Evolutionary conservation across 1,140 invertebrate species (phyloP), one percentile per base, ranked within the genome.

Genomic region (Lepeophtheirus salmonis): DNA sequence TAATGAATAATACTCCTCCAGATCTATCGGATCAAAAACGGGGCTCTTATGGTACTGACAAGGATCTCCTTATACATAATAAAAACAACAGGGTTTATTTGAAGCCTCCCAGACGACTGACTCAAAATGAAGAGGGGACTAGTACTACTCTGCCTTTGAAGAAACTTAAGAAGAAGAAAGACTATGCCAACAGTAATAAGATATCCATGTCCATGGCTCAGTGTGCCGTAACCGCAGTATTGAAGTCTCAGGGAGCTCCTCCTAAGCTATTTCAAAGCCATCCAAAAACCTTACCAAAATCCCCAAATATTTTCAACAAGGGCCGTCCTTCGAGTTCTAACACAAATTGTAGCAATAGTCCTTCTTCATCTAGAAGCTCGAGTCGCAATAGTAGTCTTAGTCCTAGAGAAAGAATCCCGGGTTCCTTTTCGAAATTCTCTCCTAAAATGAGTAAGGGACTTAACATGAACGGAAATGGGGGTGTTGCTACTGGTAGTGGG

Each of bases 131-230:
- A n/a, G n/a, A n/a, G n/a, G n/a, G n/a, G n/a, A n/a, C n/a, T n/a
- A n/a, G n/a, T n/a, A n/a, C n/a, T n/a, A n/a, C n/a, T n/a, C n/a
- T n/a, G n/a, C n/a, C n/a, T n/a, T n/a, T n/a, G n/a, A n/a, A n/a
- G n/a, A n/a, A n/a, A n/a, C n/a, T n/a, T n/a, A n/a, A n/a, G n/a
- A n/a, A n/a, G n/a, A n/a, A n/a, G n/a, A n/a, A n/a, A n/a, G n/a
- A n/a, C n/a, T n/a, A n/a, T n/a, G n/a, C n/a, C n/a, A n/a, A n/a
- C n/a, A n/a, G n/a, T n/a, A n/a, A n/a, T n/a, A n/a, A 17, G 16
- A 54, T 54, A 18, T 54, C 52, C 2, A 22, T 54, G 52, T 20
- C 16, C 52, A 54, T 54, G 52, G 52, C 52, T 22, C 18, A 54
- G 52, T 20, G 16, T 22, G 52, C 16, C 17, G 21, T 22, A 17